Evolutionary conservation across 2,113 vertebrate species (phyloP).

Genomic region (Toxostoma redivivum): DNA sequence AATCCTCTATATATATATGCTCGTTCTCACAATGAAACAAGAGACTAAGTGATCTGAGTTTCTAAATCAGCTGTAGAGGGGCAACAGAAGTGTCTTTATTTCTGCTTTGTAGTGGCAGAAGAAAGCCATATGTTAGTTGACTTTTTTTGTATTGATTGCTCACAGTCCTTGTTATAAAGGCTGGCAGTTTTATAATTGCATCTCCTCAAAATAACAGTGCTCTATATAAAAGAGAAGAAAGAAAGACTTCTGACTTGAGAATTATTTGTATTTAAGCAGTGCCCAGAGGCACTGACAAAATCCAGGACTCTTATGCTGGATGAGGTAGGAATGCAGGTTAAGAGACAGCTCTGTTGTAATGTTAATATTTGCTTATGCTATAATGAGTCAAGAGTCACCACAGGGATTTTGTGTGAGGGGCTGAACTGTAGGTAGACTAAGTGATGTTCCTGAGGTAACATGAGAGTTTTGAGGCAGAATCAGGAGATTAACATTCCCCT

Average conservation of each 20-base stretch:
- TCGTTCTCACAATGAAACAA: background rate
- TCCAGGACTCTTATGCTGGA: background rate
- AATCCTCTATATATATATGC: background rate
- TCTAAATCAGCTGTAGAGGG: background rate
- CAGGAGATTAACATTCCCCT: background rate
- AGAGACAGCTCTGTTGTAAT: constrained; percentile 22
- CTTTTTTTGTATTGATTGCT: background rate
- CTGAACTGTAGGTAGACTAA: background rate
- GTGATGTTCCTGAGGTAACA: background rate
- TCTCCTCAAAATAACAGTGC: background rate
- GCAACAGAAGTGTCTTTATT: background rate
- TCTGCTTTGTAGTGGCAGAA: constrained; percentile 35
- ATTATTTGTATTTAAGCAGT: constrained; percentile 21
- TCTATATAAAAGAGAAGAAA: background rate
- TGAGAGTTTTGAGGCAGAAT: background rate
- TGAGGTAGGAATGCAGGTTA: constrained; percentile 40
- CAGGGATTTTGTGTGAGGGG: background rate
- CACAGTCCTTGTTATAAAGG: background rate
- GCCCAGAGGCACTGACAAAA: constrained; percentile 24
- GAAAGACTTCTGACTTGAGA: background rate
- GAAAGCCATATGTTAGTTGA: background rate
- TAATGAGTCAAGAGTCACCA: background rate
- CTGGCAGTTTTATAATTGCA: constrained; percentile 15
- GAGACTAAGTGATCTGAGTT: background rate
- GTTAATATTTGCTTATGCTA: constrained; percentile 25